Evolutionary conservation across 2,113 vertebrate species (phyloP), one percentile per base, ranked within the genome.

Genomic region (Spea bombifrons): DNA sequence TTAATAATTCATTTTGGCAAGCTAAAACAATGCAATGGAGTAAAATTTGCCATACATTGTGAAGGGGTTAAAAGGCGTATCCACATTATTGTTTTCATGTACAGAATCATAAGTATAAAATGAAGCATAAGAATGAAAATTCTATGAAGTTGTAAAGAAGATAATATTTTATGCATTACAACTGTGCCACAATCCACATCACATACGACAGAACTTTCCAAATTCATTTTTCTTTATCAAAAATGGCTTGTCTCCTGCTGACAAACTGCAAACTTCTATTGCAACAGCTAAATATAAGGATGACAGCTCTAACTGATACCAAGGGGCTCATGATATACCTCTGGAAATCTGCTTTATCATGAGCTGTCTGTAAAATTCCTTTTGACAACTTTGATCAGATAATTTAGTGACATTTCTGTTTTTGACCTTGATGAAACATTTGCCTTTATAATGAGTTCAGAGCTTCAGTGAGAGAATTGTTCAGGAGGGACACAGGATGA

Each of bases 141-240:
- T 30, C 30, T 30, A 12, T 12, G 7, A 53, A 53, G 50, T 12
- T 53, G 50, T 55, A 8, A 4, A 17, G 66, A 15, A 12, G 16
- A 59, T 13, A 59, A 13, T 59, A 16, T 64, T 64, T 64, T 13
- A 30, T 64, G 61, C 17, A 16, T 16, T 17, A 7, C 5, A 9
- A 64, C 30, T 64, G 61, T 64, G 30, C 30, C 17, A 16, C 59
- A 61, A n/a, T 13, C 8, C 59, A 61, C 15, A 13, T 64, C 61
- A 17, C 16, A 5, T 5, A 16, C n/a, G 30, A 16, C 4, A 64
- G n/a, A 64, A 17, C 16, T 71, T 71, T 71, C 49, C 10, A 16
- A 53, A 52, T 71, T 71, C 69, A 71, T 71, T 71, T 53, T n/a
- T 53, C n/a, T 48, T 71, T 71, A 71, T 71, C 69, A 71, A 71